phyloP scores from a whole-genome alignment of 2,888 invertebrate genomes.

The Oligia strigilis region DNA sequence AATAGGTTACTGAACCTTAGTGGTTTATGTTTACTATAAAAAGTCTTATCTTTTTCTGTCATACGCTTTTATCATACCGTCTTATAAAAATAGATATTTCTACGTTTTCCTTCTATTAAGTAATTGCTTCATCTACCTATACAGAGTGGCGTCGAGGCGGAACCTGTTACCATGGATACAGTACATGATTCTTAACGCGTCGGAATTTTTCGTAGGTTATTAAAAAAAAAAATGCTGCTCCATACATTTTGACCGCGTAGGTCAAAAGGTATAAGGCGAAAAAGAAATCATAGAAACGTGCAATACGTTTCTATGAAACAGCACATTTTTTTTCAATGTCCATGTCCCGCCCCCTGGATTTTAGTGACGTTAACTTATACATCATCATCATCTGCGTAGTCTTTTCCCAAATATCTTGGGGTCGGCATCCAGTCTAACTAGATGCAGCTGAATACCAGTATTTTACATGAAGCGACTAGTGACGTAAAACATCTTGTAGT shows the following conservation, averaged over 20 bases:
- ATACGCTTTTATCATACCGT: background rate
- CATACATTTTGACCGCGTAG: background rate
- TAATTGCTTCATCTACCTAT: background rate
- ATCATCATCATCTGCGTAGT: background rate
- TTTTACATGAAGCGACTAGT: background rate
- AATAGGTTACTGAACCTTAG: conserved; percentile 22
- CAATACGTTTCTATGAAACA: background rate
- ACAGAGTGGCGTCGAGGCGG: accelerated
- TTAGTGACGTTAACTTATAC: background rate
- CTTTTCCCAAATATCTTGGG: background rate
- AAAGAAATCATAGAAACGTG: too few relatives aligned
- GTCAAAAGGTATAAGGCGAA: background rate
- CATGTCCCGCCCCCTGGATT: background rate
- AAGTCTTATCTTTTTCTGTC: background rate
- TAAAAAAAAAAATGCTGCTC: background rate
- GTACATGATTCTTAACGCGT: background rate
- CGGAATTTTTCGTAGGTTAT: background rate
- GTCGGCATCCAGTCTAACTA: background rate
- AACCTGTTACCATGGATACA: background rate
- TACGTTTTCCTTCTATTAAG: background rate
- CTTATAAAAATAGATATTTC: background rate
- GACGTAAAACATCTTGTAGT: background rate
- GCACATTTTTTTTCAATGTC: background rate
- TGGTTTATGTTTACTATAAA: background rate
- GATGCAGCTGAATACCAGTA: background rate